These are phyloP conservation scores for Tragelaphus buxtoni DNA, from an alignment of 2,113 vertebrate genomes.

Conservation along the genomic window DNA sequence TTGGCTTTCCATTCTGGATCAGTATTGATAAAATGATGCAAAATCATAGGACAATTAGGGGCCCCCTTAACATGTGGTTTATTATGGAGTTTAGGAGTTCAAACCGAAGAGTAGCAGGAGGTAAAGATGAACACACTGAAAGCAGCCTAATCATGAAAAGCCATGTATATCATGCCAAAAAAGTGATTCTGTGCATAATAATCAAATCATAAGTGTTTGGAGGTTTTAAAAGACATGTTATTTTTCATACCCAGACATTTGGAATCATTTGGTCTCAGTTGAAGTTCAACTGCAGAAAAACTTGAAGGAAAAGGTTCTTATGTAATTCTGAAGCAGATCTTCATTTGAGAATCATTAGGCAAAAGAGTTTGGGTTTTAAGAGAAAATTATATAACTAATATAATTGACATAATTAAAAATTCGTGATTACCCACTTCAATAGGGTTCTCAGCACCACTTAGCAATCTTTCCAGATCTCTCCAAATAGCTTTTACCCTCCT, in stretches of 20 bases:
- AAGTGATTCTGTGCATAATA: background rate
- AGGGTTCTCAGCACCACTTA: no score
- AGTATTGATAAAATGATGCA: background rate
- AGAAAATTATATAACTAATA: no score
- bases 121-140: background rate
- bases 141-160: background rate
- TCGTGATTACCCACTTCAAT: no score
- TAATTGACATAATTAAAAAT: no score
- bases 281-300: background rate
- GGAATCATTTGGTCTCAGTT: background rate
- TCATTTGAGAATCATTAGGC: background rate
- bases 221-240: background rate
- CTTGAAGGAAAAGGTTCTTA: background rate
- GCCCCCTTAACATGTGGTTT: background rate
- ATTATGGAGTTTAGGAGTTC: background rate
- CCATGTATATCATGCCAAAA: background rate
- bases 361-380: background rate
- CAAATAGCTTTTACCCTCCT: no score
- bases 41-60: background rate
- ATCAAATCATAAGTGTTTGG: background rate
- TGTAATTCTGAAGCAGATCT: background rate
- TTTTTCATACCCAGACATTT: background rate
- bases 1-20: background rate
- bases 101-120: background rate
- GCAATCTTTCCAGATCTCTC: no score